Evolutionary conservation across 2,888 invertebrate genomes (phyloP), one percentile per base, ranked within the genome.

Genomic region (Diarsia mendica): DNA sequence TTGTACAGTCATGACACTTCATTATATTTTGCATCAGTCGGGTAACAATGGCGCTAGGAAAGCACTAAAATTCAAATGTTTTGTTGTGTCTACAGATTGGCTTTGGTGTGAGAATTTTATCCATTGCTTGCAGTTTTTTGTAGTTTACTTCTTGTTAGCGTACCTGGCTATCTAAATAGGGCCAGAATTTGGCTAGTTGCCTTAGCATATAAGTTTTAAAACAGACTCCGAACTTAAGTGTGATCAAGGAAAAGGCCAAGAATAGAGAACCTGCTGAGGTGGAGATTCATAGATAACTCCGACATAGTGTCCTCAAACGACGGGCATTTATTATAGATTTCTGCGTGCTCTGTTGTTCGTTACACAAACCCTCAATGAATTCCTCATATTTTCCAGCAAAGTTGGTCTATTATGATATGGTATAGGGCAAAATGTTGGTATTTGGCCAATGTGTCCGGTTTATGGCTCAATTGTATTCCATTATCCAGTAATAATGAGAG

Each of bases 391-490:
- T 20, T 10, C 20, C 68, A 69, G 61, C 13, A 44, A 3, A 18
- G 4, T 46, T 68, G 58, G 51, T 11, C 44, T 51, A n/a, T 72
- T 67, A n/a, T n/a, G n/a, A n/a, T n/a, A n/a, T n/a, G n/a, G n/a
- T n/a, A n/a, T n/a, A n/a, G 49, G 61, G 8, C 46, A 63, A 61
- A 13, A 11, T 11, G 11, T 64, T 64, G 33, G 48, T 9, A 20
- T 60, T 65, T 23, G 33, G 4, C 63, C 65, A 83, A 66, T 58
- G 23, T 48, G 18, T 60, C n/a, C 66, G 20, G 71, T 66, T 72
- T 67, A 69, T 49, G 58, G 44, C 48, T 65, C 84, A 79, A 69
- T 79, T 72, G 82, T 80, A 67, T 82, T 73, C 72, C 60, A 60
- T 66, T 70, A 79, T 70, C 20, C 28, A 11, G 13, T 1, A 28